Evolutionary conservation across 64 coral and sea anemone species (phyloP).

Genomic region (Montipora cactus): DNA sequence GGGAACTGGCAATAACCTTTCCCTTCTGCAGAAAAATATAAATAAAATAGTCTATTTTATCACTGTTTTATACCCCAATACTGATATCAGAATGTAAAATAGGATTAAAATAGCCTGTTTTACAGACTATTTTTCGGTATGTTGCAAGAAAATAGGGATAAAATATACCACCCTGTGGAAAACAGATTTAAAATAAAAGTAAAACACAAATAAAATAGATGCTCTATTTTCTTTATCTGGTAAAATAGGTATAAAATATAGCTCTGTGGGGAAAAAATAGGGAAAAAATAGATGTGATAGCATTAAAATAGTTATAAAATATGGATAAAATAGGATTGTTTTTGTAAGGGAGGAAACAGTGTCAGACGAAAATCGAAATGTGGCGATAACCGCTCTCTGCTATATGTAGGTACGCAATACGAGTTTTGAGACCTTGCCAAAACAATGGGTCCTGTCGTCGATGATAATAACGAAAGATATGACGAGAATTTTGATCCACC

Average conservation of each 20-base stretch:
- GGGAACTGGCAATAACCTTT: slow-evolving; percentile 44
- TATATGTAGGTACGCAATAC: too few relatives aligned
- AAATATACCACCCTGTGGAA: slow-evolving; percentile 59
- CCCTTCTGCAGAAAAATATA: slow-evolving; percentile 46
- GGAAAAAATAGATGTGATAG: slow-evolving; percentile 48
- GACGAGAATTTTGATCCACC: too few relatives aligned
- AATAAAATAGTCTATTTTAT: slow-evolving; percentile 59
- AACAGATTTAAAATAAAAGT: slow-evolving; percentile 60
- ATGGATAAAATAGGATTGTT: slow-evolving; percentile 60
- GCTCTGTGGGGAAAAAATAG: slow-evolving; percentile 28
- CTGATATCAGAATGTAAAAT: slow-evolving; percentile 60
- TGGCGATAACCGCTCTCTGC: too few relatives aligned
- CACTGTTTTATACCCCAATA: slow-evolving; percentile 41
- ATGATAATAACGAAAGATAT: too few relatives aligned
- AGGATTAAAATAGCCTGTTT: slow-evolving; percentile 75
- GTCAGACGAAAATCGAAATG: too few relatives aligned
- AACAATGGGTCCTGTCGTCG: too few relatives aligned
- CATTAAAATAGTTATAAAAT: slow-evolving; percentile 51
- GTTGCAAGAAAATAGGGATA: slow-evolving; percentile 55
- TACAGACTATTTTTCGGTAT: slow-evolving; percentile 33
- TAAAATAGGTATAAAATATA: slow-evolving; percentile 70
- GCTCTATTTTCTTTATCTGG: slow-evolving; percentile 36
- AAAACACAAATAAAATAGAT: slow-evolving; percentile 69
- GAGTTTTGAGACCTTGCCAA: too few relatives aligned
- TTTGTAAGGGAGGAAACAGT: slow-evolving; percentile 58